phyloP scores from a whole-genome alignment of 2,888 invertebrate genomes.

The Ischnus inquisitorius region DNA sequence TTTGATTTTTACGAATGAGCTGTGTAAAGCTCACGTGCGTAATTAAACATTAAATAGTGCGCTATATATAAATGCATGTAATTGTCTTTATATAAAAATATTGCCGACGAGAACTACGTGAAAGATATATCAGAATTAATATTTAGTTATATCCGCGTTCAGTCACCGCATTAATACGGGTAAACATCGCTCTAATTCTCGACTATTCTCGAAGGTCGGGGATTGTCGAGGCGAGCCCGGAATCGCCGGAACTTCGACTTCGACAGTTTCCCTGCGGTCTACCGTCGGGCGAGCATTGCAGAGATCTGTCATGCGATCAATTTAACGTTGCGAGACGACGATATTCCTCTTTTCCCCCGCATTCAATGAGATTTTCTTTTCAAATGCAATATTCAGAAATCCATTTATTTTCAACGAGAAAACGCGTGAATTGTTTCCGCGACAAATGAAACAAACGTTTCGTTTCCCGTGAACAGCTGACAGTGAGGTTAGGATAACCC shows the following conservation, averaged over 20 bases:
- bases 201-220: neutral
- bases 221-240: neutral
- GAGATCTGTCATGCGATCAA: conserved; percentile 13
- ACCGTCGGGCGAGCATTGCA: neutral
- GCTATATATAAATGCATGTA: too few relatives aligned
- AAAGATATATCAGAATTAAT: too few relatives aligned
- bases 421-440: neutral
- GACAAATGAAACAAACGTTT: neutral
- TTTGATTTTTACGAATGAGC: too few relatives aligned
- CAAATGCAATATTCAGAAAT: neutral
- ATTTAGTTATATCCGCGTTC: too few relatives aligned
- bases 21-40: too few relatives aligned
- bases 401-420: neutral
- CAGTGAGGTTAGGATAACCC: conserved; percentile 68
- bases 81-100: too few relatives aligned
- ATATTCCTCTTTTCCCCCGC: neutral
- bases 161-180: too few relatives aligned
- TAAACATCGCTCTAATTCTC: neutral
- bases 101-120: too few relatives aligned
- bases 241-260: neutral
- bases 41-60: too few relatives aligned
- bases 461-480: neutral
- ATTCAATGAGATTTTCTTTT: neutral
- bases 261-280: neutral
- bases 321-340: too few relatives aligned